Percentiles rank a stretch among this genome's conserved stretches.
phyloP scores from a whole-genome alignment of 2,888 invertebrate genomes.

The Drosophila cyrtoloma region DNA sequence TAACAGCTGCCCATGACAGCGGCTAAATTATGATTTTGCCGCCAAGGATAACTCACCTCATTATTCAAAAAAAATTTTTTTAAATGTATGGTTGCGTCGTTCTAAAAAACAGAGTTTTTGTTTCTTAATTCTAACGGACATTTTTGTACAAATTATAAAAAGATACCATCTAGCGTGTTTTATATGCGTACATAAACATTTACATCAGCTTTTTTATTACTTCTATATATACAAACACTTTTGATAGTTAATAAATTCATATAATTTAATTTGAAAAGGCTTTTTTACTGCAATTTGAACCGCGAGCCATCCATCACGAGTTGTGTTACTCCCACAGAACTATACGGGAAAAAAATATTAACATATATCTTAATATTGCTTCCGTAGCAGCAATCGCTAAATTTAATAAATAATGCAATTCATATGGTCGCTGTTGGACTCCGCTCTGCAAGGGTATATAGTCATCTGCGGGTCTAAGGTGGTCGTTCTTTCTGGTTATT shows the following conservation, averaged over 20 bases:
- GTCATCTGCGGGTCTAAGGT: not conserved
- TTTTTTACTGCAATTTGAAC: not conserved
- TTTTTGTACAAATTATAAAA: not conserved
- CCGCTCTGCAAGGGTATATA: not conserved
- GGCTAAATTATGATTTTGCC: not conserved
- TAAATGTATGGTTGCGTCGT: not conserved
- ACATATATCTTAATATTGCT: not conserved
- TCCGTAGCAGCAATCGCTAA: not conserved
- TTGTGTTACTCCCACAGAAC: not conserved
- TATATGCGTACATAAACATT: not conserved
- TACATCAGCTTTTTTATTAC: not conserved
- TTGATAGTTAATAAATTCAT: not conserved
- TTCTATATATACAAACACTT: not conserved
- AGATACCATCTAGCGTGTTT: not conserved
- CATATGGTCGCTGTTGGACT: not conserved
- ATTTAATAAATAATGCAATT: not conserved
- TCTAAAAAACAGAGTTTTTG: not conserved
- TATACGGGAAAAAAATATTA: not conserved
- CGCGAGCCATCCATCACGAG: not conserved
- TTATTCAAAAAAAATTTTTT: not conserved
- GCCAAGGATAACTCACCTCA: not conserved
- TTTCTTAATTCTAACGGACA: not conserved
- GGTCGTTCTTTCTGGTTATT: not conserved
- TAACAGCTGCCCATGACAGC: not conserved
- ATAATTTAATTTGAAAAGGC: not conserved